A percentile compares a stretch with the other conserved stretches of the same genome.
Evolutionary conservation across 1,140 invertebrate species (phyloP).

Genomic region (Musca domestica): DNA sequence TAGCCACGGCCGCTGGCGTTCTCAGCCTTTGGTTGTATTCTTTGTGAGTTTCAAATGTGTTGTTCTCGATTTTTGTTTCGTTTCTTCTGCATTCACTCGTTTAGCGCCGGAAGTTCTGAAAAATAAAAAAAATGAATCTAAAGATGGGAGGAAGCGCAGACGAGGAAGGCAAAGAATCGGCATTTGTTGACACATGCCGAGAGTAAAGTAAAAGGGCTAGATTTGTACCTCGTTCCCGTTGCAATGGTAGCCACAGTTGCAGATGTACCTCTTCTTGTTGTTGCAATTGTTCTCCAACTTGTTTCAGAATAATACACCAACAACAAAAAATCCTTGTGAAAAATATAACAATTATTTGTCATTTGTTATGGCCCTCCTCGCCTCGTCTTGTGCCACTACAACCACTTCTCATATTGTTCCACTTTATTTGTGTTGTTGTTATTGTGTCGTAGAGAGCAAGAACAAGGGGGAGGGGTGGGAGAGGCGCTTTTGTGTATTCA

Average conservation of each 20-base stretch:
- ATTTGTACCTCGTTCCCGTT: not conserved
- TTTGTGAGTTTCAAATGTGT: too few species aligned
- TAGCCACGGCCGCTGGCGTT: too few species aligned
- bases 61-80: too few species aligned
- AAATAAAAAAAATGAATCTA: too few species aligned
- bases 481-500: slow-evolving; percentile 26
- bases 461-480: not conserved
- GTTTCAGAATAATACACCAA: too few species aligned
- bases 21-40: too few species aligned
- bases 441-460: not conserved
- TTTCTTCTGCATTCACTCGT: too few species aligned
- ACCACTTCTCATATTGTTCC: not conserved
- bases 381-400: not conserved
- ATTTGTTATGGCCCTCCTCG: not conserved
- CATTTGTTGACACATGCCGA: slow-evolving; percentile 16
- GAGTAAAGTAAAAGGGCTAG: not conserved
- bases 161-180: not conserved
- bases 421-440: not conserved
- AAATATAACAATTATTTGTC: slow-evolving; percentile 22
- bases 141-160: not conserved
- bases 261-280: not conserved
- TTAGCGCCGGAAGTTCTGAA: slow-evolving; percentile 1
- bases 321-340: slow-evolving; percentile 11
- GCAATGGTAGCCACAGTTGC: not conserved
- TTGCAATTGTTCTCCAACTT: too few species aligned